Conservation (phyloP, 2,888 invertebrate species). For the Heliothis peltigera region DNA sequence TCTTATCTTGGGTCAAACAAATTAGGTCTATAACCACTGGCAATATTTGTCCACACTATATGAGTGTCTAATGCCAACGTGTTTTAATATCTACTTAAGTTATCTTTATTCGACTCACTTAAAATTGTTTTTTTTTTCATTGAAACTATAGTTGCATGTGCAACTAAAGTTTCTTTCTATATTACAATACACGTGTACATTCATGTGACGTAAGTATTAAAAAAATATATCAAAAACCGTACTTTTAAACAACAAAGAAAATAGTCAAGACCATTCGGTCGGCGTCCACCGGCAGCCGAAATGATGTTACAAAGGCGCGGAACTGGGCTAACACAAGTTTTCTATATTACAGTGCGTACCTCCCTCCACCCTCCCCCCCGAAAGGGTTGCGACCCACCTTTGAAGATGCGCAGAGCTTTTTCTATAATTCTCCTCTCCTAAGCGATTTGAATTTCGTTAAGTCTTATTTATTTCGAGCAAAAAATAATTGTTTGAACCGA, state of each 20-base stretch:
- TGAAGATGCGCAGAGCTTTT: constrained; percentile 89
- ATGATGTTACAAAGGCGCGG: constrained; percentile 90
- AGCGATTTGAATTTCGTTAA: constrained; percentile 89
- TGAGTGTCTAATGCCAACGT: too few species aligned
- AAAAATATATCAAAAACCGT: neutral
- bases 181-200: neutral
- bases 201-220: neutral
- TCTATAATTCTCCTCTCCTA: constrained; percentile 88
- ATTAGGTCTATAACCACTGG: too few species aligned
- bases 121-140: too few species aligned
- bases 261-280: constrained; percentile 67
- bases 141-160: too few species aligned
- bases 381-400: constrained; percentile 88
- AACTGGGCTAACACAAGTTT: constrained; percentile 90
- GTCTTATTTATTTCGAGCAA: constrained; percentile 88
- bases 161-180: too few species aligned
- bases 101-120: too few species aligned
- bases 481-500: constrained; percentile 88
- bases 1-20: too few species aligned
- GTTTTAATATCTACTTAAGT: too few species aligned
- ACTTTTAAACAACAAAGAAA: constrained; percentile 59
- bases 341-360: constrained; percentile 89
- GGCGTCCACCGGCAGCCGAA: constrained; percentile 82
- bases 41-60: too few species aligned
- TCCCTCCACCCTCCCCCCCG: constrained; percentile 61